phyloP scores from a whole-genome alignment of 2,113 vertebrate genomes.

The Oncorhynchus kisutch region DNA sequence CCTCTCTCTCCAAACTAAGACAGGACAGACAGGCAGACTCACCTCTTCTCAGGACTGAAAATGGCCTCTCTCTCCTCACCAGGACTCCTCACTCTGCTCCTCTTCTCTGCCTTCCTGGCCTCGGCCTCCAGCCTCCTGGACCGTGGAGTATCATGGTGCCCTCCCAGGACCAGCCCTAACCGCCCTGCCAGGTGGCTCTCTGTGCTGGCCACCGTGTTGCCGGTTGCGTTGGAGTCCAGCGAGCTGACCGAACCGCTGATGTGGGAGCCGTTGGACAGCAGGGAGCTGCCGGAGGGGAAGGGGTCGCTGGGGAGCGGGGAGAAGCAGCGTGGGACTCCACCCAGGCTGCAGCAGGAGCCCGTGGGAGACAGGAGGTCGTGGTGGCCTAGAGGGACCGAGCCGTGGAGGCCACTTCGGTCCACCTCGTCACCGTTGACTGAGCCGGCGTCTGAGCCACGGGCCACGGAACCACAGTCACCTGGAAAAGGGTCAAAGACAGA shows the following conservation, averaged over 20 bases:
- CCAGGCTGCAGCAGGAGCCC: slow-evolving; percentile 74
- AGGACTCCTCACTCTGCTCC: slow-evolving; percentile 68
- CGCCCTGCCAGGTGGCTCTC: slow-evolving; percentile 68
- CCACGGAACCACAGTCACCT: slow-evolving; percentile 54
- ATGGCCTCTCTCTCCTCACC: slow-evolving; percentile 63
- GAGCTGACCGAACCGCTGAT: slow-evolving; percentile 82
- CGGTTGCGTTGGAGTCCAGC: slow-evolving; percentile 77
- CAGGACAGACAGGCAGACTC: slow-evolving; percentile 17
- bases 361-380: slow-evolving; percentile 71
- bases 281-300: slow-evolving; percentile 77
- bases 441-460: slow-evolving; percentile 66
- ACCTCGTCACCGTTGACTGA: slow-evolving; percentile 77
- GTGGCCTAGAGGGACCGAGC: slow-evolving; percentile 47
- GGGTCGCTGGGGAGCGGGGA: slow-evolving; percentile 78
- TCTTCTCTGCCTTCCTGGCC: slow-evolving; percentile 73
- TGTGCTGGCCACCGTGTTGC: slow-evolving; percentile 74
- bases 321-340: slow-evolving; percentile 73
- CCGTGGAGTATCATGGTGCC: slow-evolving; percentile 57
- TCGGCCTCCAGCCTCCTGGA: slow-evolving; percentile 68
- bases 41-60: slow-evolving; percentile 78
- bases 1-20: background rate
- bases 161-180: slow-evolving; percentile 25
- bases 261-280: slow-evolving; percentile 81
- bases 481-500: no score
- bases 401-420: slow-evolving; percentile 61